Evolutionary conservation across 2,888 invertebrate species (phyloP), one percentile per base, ranked within the genome.

Genomic region (Trichacis sp.): DNA sequence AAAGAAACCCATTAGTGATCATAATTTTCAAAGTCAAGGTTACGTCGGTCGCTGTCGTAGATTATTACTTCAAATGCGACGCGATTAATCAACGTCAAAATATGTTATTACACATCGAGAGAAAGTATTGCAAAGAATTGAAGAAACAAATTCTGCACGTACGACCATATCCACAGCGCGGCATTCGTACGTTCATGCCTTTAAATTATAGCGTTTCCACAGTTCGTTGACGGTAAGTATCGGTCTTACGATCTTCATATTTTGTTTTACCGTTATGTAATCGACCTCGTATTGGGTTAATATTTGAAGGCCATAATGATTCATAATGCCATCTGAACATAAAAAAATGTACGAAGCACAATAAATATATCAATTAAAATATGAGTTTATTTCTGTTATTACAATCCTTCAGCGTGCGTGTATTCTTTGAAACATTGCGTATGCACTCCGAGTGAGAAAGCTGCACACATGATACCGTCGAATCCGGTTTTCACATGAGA

Each of bases 201-300:
- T 55, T 53, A 62, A 62, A 68, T 62, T 68, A 59, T 59, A 62
- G 58, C 53, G 52, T 64, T 68, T 64, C 61, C 50, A 68, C 52
- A 57, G 61, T 58, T 62, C 55, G 56, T 61, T 58, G 64, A 45
- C 55, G 54, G 52, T 55, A 52, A 59, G 62, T 62, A 64, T 56
- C 55, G 49, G 59, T 62, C 64, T 64, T 62, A 64, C 30, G 56
- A 64, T 56, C 54, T 50, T 58, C 62, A 68, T 62, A 61, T 64
- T 68, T 62, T 45, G 51, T 29, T 65, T 60, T 68, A 70, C 70
- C 68, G 70, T 70, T 68, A 68, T 64, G 65, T 55, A 70, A 70
- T 68, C 70, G 61, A 67, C 64, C 67, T 43, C 48, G 50, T 64
- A 64, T 57, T 61, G 57, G 57, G 51, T 60, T 64, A 60, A 68